A percentile compares a stretch with the other conserved stretches of the same genome.
phyloP scores from a whole-genome alignment of 37 sponge, comb jelly and placozoan genomes.

The Eunapius fragilis region DNA sequence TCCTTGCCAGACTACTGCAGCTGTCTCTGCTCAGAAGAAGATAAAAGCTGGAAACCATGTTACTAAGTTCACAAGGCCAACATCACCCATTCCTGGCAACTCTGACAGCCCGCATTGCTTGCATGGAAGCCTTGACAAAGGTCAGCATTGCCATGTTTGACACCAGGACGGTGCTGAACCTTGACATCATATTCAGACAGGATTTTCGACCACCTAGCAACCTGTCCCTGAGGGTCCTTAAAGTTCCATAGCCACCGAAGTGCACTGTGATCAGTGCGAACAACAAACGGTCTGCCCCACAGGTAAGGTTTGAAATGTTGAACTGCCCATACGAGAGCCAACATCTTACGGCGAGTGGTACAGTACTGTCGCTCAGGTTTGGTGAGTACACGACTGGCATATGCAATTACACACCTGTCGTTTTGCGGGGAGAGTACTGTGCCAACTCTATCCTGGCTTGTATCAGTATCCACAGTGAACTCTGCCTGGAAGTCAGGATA shows the following conservation, averaged over 20 bases:
- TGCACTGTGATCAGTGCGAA: neutral
- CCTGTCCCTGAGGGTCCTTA: neutral
- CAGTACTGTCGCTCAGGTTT: constrained; percentile 11
- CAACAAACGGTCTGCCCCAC: neutral
- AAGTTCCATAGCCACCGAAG: neutral
- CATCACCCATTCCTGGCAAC: neutral
- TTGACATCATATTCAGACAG: neutral
- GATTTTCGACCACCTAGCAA: neutral
- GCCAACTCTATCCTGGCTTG: too few relatives aligned
- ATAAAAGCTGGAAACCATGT: neutral
- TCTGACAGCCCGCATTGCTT: neutral
- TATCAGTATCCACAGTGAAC: too few relatives aligned
- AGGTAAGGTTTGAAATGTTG: neutral
- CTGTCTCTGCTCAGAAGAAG: neutral
- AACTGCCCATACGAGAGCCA: neutral
- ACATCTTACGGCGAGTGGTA: neutral
- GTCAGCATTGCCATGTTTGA: neutral
- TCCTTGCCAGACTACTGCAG: neutral
- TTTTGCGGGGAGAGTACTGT: too few relatives aligned
- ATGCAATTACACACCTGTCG: too few relatives aligned
- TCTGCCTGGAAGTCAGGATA: too few relatives aligned
- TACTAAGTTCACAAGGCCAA: neutral
- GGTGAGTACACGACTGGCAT: constrained; percentile 1
- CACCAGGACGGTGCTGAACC: neutral
- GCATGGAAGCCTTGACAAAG: neutral